Percentiles rank a stretch among this genome's conserved stretches.
phyloP scores from a whole-genome alignment of 2,888 invertebrate species.

The Nomada hirtipes region DNA sequence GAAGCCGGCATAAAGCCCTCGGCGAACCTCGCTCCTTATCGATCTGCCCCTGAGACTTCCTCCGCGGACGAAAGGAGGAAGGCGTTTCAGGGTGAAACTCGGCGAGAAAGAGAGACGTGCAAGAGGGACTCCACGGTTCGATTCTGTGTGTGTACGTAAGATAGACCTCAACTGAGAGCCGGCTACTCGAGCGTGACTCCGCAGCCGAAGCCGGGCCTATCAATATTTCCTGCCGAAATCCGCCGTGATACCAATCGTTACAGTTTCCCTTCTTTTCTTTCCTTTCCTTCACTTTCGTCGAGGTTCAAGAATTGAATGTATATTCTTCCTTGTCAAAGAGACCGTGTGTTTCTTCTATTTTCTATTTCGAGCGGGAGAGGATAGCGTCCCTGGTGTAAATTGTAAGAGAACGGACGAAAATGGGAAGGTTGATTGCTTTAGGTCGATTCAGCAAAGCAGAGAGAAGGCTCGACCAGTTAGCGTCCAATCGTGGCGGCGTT shows the following conservation, averaged over 20 bases:
- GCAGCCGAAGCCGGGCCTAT: conserved; percentile 83
- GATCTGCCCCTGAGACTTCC: conserved; percentile 82
- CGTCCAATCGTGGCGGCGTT: conserved; percentile 77
- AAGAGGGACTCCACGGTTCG: conserved; percentile 33
- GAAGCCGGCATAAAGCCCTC: conserved; percentile 80
- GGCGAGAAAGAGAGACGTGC: conserved; percentile 33
- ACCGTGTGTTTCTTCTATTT: too few species aligned
- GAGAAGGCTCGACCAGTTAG: conserved; percentile 78
- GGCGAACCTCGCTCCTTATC: conserved; percentile 83
- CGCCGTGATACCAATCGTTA: conserved; percentile 66
- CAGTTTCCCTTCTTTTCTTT: conserved; percentile 52
- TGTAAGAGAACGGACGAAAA: conserved; percentile 18
- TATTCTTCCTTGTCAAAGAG: too few species aligned
- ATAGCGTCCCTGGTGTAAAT: neutral
- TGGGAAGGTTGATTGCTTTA: conserved; percentile 60
- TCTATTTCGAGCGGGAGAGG: neutral
- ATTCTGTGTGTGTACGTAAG: conserved; percentile 69
- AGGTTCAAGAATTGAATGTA: neutral
- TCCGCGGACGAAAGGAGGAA: conserved; percentile 68
- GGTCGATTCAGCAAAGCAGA: conserved; percentile 66
- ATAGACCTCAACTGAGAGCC: conserved; percentile 79
- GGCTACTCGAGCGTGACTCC: conserved; percentile 84
- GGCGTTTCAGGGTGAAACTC: conserved; percentile 51
- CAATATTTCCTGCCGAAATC: conserved; percentile 83
- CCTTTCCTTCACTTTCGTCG: neutral